Base-by-base conservation (phyloP, 2,113 vertebrate species). In the Ctenomys sociabilis region DNA sequence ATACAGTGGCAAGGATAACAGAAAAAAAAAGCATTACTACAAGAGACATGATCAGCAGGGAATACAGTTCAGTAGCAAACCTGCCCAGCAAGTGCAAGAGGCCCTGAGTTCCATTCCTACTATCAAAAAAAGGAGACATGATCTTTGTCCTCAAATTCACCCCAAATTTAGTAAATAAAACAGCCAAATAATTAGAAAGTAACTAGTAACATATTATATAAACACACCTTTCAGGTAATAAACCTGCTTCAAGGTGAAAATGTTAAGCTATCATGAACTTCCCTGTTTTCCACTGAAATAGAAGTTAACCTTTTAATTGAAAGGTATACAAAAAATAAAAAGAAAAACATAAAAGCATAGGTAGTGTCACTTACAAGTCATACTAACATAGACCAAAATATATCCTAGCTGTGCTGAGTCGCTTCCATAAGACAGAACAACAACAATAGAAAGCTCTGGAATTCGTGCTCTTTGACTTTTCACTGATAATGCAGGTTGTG, bases 91-190 rank as follows among this genome's bases (percentile, higher is more conserved):
- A 63, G 61, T 6, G 3, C 61, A 63, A 63, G 61, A 63, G 61
- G 61, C 28, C 61, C 59, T 61, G 24, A 63, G 61, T 63, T 63
- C 61, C 26, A 26, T 63, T 63, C 61, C 61, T 28, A 63, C 24
- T 26, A 63, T 26, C 26, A 63, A 63, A 61, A 61, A 61, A 24
- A 61, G 59, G 17, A 85, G 24, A 91, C 5, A 49, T 11, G 70
- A 80, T 45, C 40, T 11, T 21, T 70, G 26, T 40, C 81, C 73
- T 97, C 90, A 87, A 57, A 89, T 2, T 26, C 30, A 91, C 61
- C 35, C 35, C 82, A 73, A 87, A 84, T 32, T 84, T 54, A 61
- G 75, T n/a, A 93, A 85, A 85, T 68, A 40, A 90, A 64, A 45
- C 28, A 81, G 24, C 16, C 81, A 90, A 81, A 54, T 35, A 54